Percentiles rank a stretch among this genome's conserved stretches.
These are phyloP conservation scores for Epinephelus fuscoguttatus DNA, from an alignment of 2,113 vertebrate species.

Conservation along the genomic window DNA sequence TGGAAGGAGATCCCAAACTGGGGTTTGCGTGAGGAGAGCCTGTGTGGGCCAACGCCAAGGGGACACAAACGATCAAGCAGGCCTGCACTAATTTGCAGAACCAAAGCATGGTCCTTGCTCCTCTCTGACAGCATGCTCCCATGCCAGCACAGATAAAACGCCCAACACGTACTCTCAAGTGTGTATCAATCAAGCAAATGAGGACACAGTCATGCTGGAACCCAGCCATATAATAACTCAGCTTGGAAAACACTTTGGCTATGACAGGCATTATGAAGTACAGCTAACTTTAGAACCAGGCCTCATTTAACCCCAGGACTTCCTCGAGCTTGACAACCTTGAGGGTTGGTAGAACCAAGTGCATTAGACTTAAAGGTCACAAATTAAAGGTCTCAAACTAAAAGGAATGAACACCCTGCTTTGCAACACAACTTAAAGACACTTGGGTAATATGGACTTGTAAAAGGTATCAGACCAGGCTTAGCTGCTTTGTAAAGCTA, in stretches of 20 bases:
- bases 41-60: conserved; percentile 47
- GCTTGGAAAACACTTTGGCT: conserved; percentile 15
- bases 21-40: conserved; percentile 50
- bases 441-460: background rate
- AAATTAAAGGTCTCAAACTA: background rate
- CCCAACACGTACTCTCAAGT: background rate
- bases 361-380: background rate
- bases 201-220: background rate
- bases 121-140: conserved; percentile 1
- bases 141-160: conserved; percentile 19
- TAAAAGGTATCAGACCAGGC: conserved; percentile 9
- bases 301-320: conserved; percentile 2
- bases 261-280: conserved; percentile 24
- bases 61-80: conserved; percentile 16
- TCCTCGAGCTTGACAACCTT: conserved; percentile 18
- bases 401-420: too few species aligned
- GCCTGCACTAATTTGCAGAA: conserved; percentile 27
- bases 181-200: conserved; percentile 7
- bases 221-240: background rate
- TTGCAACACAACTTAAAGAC: background rate
- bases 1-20: conserved; percentile 34
- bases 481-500: conserved; percentile 35
- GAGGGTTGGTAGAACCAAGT: background rate
- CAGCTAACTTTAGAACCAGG: conserved; percentile 50
- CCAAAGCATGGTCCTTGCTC: conserved; percentile 28